Evolutionary conservation across 2,888 invertebrate genomes (phyloP), one percentile per base, ranked within the genome.

Genomic region (Sesia bembeciformis): DNA sequence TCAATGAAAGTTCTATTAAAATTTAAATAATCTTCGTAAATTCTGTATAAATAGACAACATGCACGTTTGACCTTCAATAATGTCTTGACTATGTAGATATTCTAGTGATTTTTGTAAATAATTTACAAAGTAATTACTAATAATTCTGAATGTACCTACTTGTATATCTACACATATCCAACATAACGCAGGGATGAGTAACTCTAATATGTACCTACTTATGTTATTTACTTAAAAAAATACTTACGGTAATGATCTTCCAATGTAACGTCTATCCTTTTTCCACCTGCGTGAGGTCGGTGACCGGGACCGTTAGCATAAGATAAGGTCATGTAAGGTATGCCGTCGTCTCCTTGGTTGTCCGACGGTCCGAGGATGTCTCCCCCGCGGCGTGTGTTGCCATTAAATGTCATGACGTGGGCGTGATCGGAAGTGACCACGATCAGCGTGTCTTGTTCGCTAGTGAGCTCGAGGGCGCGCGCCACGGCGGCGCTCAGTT

Each of bases 371-470:
- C 73, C 73, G 50, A 65, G 57, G 51, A 74, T 67, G 40, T 62
- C 60, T 53, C 62, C 63, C 5, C 72, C 72, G 23, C 93, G 79
- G 40, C 78, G 74, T 3, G 92, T 86, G 71, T 94, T 94, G 0
- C 94, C 94, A 39, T 89, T 86, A 58, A 91, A 84, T 50, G 90
- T 84, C 86, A 94, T 90, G 0, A 91, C 90, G 70, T 94, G 94
- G 0, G 93, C 90, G 70, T 94, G 94, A 78, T 94, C 94, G 0
- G 94, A 90, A 0, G 93, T 93, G 3, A 93, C 94, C 8, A 95
- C 90, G 43, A 95, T 90, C 39, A 97, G 81, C 0, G 96, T 95
- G 59, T 97, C 95, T 0, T 92, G 82, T 40, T 83, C 82, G 49
- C 79, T 53, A 38, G 83, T 67, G 56, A 83, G 74, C 53, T 59